Evolutionary conservation across 2,888 invertebrate genomes (phyloP), one percentile per base, ranked within the genome.

Genomic region (Lobophora halterata): DNA sequence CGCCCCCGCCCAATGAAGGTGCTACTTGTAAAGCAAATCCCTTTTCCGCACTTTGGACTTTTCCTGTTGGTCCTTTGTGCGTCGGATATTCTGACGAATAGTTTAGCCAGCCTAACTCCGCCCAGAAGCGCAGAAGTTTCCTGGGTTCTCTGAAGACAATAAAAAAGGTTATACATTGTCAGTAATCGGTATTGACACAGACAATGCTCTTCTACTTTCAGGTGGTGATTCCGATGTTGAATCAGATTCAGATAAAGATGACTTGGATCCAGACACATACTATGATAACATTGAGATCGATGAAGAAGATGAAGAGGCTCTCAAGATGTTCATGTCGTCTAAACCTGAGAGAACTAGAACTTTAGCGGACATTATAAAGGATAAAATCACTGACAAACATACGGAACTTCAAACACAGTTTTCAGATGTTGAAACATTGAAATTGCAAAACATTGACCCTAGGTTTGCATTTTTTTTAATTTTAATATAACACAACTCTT

Each of bases 341-440:
- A 79, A 70, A 43, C 79, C 85, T 4, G 81, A 82, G 34, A 90
- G 90, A 31, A 90, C 91, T 12, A 82, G 93, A 38, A 96, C 96
- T 1, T 77, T 99, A 19, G 96, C 96, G 7, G 97, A 98, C 68
- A 92, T 97, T 21, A 97, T 99, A 41, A 91, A 93, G 88, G 97
- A 97, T 55, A 98, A 96, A 86, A 92, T 98, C 19, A 94, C 95
- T 12, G 97, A 98, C 63, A 98, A 97, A 70, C 93, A 95, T 61
- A 95, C 95, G 0, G 97, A 98, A 82, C 88, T 98, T 8, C 92
- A 94, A 23, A 92, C 95, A 14, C 93, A 95, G 64, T 93, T 95
- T 65, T 94, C 95, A 21, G 97, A 97, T 88, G 90, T 86, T 20
- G 93, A 91, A 45, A 90, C 91, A 9, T 65, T 95, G 6, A 93